phyloP scores from a whole-genome alignment of 1,140 invertebrate genomes.

The Manduca sexta region DNA sequence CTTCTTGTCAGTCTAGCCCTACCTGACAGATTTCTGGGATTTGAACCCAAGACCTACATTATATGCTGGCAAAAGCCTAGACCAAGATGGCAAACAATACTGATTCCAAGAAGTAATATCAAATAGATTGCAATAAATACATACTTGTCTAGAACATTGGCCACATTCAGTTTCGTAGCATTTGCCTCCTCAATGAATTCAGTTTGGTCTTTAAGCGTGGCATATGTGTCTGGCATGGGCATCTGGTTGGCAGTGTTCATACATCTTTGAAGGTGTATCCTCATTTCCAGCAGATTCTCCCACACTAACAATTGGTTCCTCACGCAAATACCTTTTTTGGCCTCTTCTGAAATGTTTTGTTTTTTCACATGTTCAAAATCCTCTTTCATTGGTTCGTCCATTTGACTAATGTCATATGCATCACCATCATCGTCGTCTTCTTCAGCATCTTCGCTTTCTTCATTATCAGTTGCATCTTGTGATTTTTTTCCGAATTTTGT shows the following conservation, averaged over 20 bases:
- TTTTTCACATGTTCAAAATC: constrained; percentile 74
- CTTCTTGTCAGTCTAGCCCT: no score
- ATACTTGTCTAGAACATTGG: constrained; percentile 77
- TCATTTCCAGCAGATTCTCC: constrained; percentile 87
- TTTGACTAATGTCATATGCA: constrained; percentile 65
- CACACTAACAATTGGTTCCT: constrained; percentile 85
- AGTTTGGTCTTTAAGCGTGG: constrained; percentile 62
- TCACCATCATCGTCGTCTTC: constrained; percentile 47
- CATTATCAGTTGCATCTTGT: constrained; percentile 25
- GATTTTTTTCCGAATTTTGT: constrained; percentile 35
- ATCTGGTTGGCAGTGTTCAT: constrained; percentile 83
- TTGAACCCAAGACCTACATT: no score
- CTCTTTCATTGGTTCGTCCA: constrained; percentile 58
- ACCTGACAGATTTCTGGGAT: no score
- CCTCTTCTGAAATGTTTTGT: constrained; percentile 75
- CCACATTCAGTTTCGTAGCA: constrained; percentile 72
- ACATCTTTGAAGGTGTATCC: constrained; percentile 90
- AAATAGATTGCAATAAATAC: constrained; percentile 12
- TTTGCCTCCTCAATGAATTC: constrained; percentile 73
- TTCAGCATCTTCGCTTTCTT: constrained; percentile 30
- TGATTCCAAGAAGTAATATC: no score
- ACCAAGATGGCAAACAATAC: no score
- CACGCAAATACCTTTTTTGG: constrained; percentile 85
- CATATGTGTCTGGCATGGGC: constrained; percentile 77
- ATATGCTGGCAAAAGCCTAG: no score